These are phyloP conservation scores for Philaenus spumarius DNA, from an alignment of 1,140 invertebrate species.

Conservation along the genomic window DNA sequence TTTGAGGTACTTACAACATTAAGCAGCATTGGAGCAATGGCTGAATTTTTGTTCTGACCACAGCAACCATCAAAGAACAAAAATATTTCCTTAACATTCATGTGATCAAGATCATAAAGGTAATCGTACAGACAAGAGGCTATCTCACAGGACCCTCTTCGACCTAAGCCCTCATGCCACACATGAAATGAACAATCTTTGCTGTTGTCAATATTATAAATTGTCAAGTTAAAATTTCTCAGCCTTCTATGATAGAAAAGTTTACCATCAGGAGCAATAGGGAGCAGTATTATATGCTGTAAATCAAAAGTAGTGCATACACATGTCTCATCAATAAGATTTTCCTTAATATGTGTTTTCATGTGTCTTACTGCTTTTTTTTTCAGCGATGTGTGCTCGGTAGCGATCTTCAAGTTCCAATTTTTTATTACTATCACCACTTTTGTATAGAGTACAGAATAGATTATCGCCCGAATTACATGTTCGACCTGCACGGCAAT, in stretches of 20 bases:
- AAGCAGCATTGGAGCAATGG: too few relatives aligned
- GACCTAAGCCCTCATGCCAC: slow-evolving; percentile 5
- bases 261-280: too few relatives aligned
- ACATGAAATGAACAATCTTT: background rate
- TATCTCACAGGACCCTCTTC: too few relatives aligned
- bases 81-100: background rate
- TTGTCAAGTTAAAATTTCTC: background rate
- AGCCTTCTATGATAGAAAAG: slow-evolving; percentile 7
- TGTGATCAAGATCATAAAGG: background rate
- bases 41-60: slow-evolving; percentile 8
- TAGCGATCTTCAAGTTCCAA: background rate
- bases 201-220: too few relatives aligned
- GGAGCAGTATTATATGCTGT: background rate
- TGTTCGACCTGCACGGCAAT: too few relatives aligned
- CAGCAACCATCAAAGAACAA: slow-evolving; percentile 2
- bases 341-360: too few relatives aligned
- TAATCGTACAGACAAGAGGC: too few relatives aligned
- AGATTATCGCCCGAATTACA: too few relatives aligned
- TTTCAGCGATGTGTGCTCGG: too few relatives aligned
- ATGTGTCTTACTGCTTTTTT: background rate
- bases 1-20: background rate
- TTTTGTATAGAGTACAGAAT: too few relatives aligned
- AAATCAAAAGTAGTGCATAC: slow-evolving; percentile 4
- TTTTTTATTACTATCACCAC: background rate
- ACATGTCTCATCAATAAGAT: too few relatives aligned